These are phyloP conservation scores for Callopanchax toddi DNA, from an alignment of 2,113 vertebrate genomes.

Conservation along the genomic window DNA sequence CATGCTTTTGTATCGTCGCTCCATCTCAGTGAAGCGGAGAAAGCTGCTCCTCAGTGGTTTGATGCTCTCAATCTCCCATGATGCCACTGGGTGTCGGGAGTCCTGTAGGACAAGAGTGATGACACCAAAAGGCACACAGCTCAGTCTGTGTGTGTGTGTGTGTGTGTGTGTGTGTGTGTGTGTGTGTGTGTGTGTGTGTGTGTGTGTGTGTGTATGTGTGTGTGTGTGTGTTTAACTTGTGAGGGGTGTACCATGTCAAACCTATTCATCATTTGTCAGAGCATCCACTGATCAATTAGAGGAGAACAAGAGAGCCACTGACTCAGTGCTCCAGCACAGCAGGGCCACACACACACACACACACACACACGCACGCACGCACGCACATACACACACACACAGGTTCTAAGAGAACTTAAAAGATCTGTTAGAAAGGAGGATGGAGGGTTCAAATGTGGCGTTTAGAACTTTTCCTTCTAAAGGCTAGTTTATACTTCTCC, in stretches of 20 bases:
- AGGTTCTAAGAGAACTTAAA: too few species aligned
- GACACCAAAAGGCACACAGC: slow-evolving; percentile 67
- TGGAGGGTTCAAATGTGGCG: too few species aligned
- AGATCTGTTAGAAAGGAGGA: too few species aligned
- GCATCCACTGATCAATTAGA: slow-evolving; percentile 84
- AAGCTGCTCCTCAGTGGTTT: slow-evolving; percentile 63
- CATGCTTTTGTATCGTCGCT: slow-evolving; percentile 50
- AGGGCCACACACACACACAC: slow-evolving; percentile 23
- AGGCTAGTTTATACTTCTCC: too few species aligned
- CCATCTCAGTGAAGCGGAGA: slow-evolving; percentile 71
- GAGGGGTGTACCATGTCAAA: slow-evolving; percentile 56
- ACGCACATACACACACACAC: slow-evolving; percentile 4
- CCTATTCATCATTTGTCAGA: slow-evolving; percentile 77
- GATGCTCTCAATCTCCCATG: slow-evolving; percentile 85
- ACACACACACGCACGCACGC: slow-evolving; percentile 34
- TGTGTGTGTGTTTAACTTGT: slow-evolving; percentile 42
- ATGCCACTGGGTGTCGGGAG: slow-evolving; percentile 82
- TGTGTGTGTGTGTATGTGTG: slow-evolving; percentile 31
- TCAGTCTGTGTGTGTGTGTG: slow-evolving; percentile 39
- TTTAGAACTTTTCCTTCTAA: too few species aligned
- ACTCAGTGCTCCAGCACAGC: slow-evolving; percentile 60
- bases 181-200: slow-evolving; percentile 34
- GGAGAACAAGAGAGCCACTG: slow-evolving; percentile 76
- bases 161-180: slow-evolving; percentile 31
- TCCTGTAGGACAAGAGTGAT: slow-evolving; percentile 87